Conservation (phyloP, 2,888 invertebrate species). For the Nemapogon koenigi region DNA sequence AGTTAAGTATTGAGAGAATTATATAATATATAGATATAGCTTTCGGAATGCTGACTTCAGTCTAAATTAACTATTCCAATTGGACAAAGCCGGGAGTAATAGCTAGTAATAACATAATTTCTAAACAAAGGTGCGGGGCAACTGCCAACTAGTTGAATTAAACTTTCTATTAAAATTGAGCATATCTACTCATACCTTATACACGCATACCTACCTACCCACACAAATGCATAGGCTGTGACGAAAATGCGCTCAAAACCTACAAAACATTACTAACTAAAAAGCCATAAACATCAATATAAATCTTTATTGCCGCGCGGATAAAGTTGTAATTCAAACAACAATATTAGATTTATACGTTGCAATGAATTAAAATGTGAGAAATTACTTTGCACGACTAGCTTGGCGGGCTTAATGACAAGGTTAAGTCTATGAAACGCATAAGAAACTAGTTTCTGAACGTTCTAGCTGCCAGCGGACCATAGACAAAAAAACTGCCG, state of each 20-base stretch:
- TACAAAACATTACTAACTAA: slow-evolving; percentile 1
- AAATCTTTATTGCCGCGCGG: not conserved
- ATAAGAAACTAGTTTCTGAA: slow-evolving; percentile 40
- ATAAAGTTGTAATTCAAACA: slow-evolving; percentile 2
- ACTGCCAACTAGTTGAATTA: not conserved
- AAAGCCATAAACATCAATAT: not conserved
- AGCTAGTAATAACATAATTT: too few relatives aligned
- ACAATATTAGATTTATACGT: not conserved
- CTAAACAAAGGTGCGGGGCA: not conserved
- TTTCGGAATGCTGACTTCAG: too few relatives aligned
- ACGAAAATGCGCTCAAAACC: slow-evolving; percentile 6
- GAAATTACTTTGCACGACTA: slow-evolving; percentile 29
- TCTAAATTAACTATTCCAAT: too few relatives aligned
- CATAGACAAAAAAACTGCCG: slow-evolving; percentile 42
- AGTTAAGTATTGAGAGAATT: too few relatives aligned
- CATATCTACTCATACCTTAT: slow-evolving; percentile 4
- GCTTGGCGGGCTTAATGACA: slow-evolving; percentile 45
- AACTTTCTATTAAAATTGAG: too few relatives aligned
- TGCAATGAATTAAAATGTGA: slow-evolving; percentile 16
- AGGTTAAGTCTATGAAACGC: slow-evolving; percentile 42
- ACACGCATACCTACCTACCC: not conserved
- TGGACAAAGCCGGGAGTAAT: too few relatives aligned
- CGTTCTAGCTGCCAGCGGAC: slow-evolving; percentile 15
- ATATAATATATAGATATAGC: too few relatives aligned
- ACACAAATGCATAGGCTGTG: slow-evolving; percentile 1